These are phyloP conservation scores for Scaptomyza parva DNA, from an alignment of 2,888 invertebrate genomes.

Conservation along the genomic window DNA sequence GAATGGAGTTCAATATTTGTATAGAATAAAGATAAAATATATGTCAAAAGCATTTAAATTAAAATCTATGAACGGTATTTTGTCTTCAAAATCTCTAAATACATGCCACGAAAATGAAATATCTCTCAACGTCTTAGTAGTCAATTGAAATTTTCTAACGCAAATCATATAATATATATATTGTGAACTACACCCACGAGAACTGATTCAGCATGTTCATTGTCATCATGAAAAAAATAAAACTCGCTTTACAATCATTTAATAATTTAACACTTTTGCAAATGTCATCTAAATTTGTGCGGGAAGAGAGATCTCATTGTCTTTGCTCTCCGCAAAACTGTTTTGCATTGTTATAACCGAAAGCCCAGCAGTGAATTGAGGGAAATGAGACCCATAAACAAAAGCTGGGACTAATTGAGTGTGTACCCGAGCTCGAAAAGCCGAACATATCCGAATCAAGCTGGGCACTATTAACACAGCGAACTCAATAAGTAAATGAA, in stretches of 20 bases:
- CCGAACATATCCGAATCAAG: conserved; percentile 26
- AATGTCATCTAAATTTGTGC: conserved; percentile 68
- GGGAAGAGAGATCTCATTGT: conserved; percentile 50
- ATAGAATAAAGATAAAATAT: background rate
- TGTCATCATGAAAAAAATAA: conserved; percentile 21
- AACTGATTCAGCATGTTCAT: background rate
- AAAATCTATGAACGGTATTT: background rate
- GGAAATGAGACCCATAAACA: conserved; percentile 4
- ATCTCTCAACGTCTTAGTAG: background rate
- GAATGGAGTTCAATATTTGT: background rate
- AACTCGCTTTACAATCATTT: conserved; percentile 69
- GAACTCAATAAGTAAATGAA: conserved; percentile 75
- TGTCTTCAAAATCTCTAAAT: background rate
- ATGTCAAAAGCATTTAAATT: background rate
- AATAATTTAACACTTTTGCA: conserved; percentile 75
- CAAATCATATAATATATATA: conserved; percentile 10
- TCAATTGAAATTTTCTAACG: conserved; percentile 6
- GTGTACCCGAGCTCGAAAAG: conserved; percentile 23
- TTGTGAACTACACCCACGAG: conserved; percentile 37
- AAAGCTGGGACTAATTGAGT: conserved; percentile 28
- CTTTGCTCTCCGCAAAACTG: conserved; percentile 25
- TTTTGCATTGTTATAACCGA: conserved; percentile 32
- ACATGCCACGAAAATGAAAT: background rate
- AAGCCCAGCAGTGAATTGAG: conserved; percentile 2
- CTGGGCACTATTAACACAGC: conserved; percentile 70